Conservation (phyloP, 1,140 invertebrate species). For the Hypothenemus hampei region DNA sequence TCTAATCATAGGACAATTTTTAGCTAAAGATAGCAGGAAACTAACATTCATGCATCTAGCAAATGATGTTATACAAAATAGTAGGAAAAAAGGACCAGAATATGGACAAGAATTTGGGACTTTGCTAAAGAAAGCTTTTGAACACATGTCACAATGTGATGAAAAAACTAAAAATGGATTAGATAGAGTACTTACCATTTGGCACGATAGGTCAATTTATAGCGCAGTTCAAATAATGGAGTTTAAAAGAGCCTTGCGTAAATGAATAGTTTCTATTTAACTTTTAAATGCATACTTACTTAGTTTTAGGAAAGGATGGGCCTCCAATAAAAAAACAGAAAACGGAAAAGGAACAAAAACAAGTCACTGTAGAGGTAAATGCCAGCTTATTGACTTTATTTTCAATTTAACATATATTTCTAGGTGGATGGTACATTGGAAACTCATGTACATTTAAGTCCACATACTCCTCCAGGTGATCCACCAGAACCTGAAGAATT, state of each 20-base stretch:
- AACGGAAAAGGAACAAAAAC: constrained; percentile 53
- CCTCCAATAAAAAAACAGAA: constrained; percentile 57
- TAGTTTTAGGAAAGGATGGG: constrained; percentile 44
- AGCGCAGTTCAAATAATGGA: constrained; percentile 70
- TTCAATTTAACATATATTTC: constrained; percentile 30
- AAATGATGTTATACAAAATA: constrained; percentile 98
- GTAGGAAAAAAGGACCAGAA: constrained; percentile 95
- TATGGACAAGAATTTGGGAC: constrained; percentile 83
- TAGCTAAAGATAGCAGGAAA: constrained; percentile 81
- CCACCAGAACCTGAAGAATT: constrained; percentile 86
- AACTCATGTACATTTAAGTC: constrained; percentile 68
- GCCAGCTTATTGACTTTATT: constrained; percentile 46
- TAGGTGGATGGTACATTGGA: constrained; percentile 69
- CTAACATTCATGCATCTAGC: constrained; percentile 95
- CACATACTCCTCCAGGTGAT: constrained; percentile 67
- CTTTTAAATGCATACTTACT: constrained; percentile 48
- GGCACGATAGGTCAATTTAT: constrained; percentile 90
- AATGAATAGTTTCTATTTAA: constrained; percentile 49
- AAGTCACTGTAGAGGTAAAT: constrained; percentile 49
- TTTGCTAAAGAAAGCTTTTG: constrained; percentile 73
- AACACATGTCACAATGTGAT: constrained; percentile 71
- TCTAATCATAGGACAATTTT: constrained; percentile 40
- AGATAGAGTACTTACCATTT: constrained; percentile 79
- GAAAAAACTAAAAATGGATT: constrained; percentile 74
- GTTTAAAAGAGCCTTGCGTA: constrained; percentile 60